These are phyloP conservation scores for Enteromius radiatus DNA, from an alignment of 2,797 vertebrate species.

Conservation along the genomic window DNA sequence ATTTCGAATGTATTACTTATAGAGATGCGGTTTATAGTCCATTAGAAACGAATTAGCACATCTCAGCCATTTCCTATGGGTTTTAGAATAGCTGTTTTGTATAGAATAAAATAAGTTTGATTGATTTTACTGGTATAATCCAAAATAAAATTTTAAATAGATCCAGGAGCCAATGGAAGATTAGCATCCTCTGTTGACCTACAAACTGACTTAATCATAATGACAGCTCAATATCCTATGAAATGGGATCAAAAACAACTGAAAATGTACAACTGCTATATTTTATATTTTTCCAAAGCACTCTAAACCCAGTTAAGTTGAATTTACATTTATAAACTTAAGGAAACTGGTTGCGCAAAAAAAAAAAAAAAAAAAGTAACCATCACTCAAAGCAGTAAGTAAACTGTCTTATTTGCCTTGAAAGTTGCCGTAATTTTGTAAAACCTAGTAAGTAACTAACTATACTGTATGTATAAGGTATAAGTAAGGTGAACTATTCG, in stretches of 20 bases:
- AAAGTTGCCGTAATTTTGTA: too few species aligned
- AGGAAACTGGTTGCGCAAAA: too few species aligned
- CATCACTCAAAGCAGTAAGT: too few species aligned
- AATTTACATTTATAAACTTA: too few species aligned
- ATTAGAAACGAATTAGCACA: neutral
- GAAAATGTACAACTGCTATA: neutral
- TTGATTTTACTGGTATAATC: neutral
- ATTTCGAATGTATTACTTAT: neutral
- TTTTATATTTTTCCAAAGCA: neutral
- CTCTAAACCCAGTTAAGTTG: too few species aligned
- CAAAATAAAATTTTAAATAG: neutral
- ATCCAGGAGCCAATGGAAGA: neutral
- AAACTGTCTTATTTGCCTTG: too few species aligned
- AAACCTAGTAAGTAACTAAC: too few species aligned
- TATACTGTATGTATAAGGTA: too few species aligned
- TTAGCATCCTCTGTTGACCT: neutral
- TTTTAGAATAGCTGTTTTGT: neutral
- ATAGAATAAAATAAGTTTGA: neutral
- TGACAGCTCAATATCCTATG: neutral
- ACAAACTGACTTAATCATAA: neutral
- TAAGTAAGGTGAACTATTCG: too few species aligned
- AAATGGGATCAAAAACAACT: neutral
- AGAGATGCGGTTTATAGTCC: neutral
- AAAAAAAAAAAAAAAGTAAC: too few species aligned
- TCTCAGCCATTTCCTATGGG: neutral